Percentiles rank a stretch among this genome's conserved stretches.
Conservation (phyloP, 1,140 invertebrate species). For the Chrysopa pallens region DNA sequence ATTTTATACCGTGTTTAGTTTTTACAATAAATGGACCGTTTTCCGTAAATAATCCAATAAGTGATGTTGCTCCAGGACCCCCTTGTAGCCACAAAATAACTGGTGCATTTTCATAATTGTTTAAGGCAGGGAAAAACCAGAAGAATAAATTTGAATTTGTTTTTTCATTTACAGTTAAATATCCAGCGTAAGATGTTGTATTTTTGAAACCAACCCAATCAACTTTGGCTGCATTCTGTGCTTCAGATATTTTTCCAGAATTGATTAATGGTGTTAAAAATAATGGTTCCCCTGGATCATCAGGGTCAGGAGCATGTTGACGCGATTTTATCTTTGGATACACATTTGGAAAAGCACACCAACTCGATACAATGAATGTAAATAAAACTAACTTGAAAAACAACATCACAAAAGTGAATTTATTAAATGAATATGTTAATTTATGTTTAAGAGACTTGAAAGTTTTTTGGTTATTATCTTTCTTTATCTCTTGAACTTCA, state of each 20-base stretch:
- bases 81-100: slow-evolving; percentile 61
- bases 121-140: slow-evolving; percentile 55
- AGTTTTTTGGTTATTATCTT: too few species aligned
- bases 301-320: slow-evolving; percentile 4
- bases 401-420: too few species aligned
- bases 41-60: slow-evolving; percentile 55
- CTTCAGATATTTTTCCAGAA: slow-evolving; percentile 26
- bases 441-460: too few species aligned
- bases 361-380: too few species aligned
- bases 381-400: too few species aligned
- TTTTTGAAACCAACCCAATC: slow-evolving; percentile 11
- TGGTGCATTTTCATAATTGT: slow-evolving; percentile 28
- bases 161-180: slow-evolving; percentile 46
- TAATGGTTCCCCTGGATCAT: slow-evolving; percentile 27
- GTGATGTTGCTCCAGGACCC: slow-evolving; percentile 47
- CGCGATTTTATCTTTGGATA: slow-evolving; percentile 12
- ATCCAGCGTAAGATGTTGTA: slow-evolving; percentile 35
- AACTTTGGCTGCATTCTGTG: slow-evolving; percentile 13
- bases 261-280: slow-evolving; percentile 32
- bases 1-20: slow-evolving; percentile 23
- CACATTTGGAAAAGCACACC: slow-evolving; percentile 9
- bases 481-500: too few species aligned
- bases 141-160: slow-evolving; percentile 55
- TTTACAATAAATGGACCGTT: slow-evolving; percentile 38
- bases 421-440: too few species aligned